These are phyloP conservation scores for Entomobrya multifasciata DNA, from an alignment of 2,888 invertebrate genomes.

Conservation along the genomic window DNA sequence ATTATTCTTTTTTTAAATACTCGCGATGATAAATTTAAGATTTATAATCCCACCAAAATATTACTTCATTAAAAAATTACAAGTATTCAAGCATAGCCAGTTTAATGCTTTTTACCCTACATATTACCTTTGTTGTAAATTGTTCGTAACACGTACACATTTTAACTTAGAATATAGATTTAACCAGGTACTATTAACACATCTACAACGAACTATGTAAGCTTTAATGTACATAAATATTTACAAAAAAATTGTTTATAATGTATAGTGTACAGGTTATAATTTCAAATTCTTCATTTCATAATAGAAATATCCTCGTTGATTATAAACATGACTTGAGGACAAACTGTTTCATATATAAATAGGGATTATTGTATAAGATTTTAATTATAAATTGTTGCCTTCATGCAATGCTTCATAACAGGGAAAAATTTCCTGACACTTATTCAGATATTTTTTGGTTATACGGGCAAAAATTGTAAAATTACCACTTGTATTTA, in stretches of 20 bases:
- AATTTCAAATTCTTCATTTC: background rate
- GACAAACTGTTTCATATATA: background rate
- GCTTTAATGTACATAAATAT: background rate
- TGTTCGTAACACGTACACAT: background rate
- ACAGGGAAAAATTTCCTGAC: too few relatives aligned
- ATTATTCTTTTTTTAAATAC: slow-evolving; percentile 24
- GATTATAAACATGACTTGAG: background rate
- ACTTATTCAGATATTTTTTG: background rate
- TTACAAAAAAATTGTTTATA: background rate
- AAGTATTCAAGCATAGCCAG: slow-evolving; percentile 78
- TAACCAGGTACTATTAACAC: slow-evolving; percentile 38
- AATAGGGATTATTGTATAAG: too few relatives aligned
- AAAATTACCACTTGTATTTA: slow-evolving; percentile 36
- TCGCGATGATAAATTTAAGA: slow-evolving; percentile 21
- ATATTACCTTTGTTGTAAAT: background rate
- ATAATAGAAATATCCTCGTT: background rate
- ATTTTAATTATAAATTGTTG: too few relatives aligned
- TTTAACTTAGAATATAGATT: background rate
- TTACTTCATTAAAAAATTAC: slow-evolving; percentile 64
- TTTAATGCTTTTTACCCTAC: slow-evolving; percentile 57
- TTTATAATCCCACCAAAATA: slow-evolving; percentile 72
- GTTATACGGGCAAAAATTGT: slow-evolving; percentile 36
- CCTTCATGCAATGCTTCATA: too few relatives aligned
- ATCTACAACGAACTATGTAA: background rate
- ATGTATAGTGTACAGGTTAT: background rate